phyloP scores from a whole-genome alignment of 2,113 vertebrate species.

The Paradisaea rubra region DNA sequence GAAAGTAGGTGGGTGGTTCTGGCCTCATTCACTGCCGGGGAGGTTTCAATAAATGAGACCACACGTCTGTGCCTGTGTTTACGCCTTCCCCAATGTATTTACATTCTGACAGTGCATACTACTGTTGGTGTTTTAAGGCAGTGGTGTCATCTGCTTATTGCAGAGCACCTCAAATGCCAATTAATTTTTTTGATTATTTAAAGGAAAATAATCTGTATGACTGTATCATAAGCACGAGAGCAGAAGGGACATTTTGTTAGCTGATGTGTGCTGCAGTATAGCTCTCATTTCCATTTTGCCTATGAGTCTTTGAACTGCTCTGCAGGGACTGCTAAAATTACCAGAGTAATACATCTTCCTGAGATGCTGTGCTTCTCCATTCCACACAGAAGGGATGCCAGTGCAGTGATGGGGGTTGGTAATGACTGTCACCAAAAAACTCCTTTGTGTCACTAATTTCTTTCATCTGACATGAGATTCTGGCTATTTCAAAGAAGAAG shows the following conservation, averaged over 20 bases:
- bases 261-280: not conserved
- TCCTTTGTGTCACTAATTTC: not conserved
- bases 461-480: not conserved
- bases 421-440: not conserved
- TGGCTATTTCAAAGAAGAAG: not conserved
- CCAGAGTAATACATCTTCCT: not conserved
- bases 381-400: not conserved
- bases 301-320: not conserved
- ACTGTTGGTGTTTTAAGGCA: not conserved
- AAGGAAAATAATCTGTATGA: rapidly evolving
- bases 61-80: not conserved
- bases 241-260: not conserved
- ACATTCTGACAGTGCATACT: not conserved
- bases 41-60: not conserved
- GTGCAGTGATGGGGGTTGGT: not conserved
- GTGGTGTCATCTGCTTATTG: not conserved
- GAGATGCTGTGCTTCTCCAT: not conserved
- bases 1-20: not conserved
- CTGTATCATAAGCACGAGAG: not conserved
- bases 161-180: not conserved
- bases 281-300: not conserved
- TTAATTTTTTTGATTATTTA: not conserved
- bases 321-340: not conserved
- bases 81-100: not conserved
- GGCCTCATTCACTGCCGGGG: rapidly evolving